Evolutionary conservation across 2,888 invertebrate species (phyloP), one percentile per base, ranked within the genome.

Genomic region (Dichetophora obliterata): DNA sequence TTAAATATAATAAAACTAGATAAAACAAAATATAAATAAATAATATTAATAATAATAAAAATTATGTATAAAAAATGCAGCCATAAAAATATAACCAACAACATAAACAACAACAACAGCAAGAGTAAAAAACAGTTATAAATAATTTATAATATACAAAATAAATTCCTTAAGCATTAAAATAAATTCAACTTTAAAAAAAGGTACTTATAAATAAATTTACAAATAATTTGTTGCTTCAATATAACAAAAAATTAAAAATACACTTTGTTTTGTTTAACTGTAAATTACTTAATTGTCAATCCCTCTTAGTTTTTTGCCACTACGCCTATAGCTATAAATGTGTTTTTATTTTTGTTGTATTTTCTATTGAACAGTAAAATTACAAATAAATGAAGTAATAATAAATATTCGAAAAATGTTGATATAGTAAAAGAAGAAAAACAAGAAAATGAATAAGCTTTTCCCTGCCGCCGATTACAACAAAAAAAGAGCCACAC

Each of bases 1-100:
- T 59, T 80, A 79, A 78, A 74, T 63, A 61, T 22, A 76, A 76
- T 34, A 68, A 75, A 37, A 75, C 48, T 48, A 16, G 57, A 77
- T 59, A 77, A 79, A 57, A 69, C 74, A 75, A 73, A 61, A 19
- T 37, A 31, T 31, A 31, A 11, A 57, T 43, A 43, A 52, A 74
- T 31, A 24, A 74, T 52, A 74, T 22, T 16, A 63, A 63, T 34
- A 27, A 59, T 59, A 59, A 59, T 59, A 22, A 59, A 57, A 24
- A 27, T 59, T 11, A 24, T 27, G 24, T 11, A 22, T 59, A 59
- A 59, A 43, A 43, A 37, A 27, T 59, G 27, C 24, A 59, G 27
- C 16, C 19, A 59, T 59, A 27, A 27, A 59, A 11, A 59, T 22
- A 59, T 22, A 59, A 43, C 11, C 43, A 43, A 43, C 14, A 43